Conservation (phyloP, 1,140 invertebrate species). For the Drosophila truncata region DNA sequence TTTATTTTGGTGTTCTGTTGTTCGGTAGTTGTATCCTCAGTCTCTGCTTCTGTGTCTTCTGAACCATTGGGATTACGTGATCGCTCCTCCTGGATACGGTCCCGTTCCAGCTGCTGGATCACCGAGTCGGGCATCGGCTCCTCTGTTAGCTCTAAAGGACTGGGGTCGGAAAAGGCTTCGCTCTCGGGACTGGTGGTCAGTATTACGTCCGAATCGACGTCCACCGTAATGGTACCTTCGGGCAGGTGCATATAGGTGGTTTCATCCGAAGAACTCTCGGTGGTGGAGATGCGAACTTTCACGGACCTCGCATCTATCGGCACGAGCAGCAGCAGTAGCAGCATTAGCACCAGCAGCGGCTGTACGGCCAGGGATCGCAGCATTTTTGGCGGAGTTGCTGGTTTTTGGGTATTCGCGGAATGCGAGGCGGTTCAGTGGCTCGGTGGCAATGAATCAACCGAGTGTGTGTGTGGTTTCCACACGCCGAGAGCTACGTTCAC, state of each 20-base stretch:
- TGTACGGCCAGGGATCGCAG: conserved; percentile 14
- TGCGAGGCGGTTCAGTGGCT: conserved; percentile 50
- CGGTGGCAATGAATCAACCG: conserved; percentile 51
- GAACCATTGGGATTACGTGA: neutral
- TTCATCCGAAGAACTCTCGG: neutral
- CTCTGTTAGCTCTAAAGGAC: conserved; percentile 31
- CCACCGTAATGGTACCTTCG: conserved; percentile 41
- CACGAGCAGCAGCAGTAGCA: conserved; percentile 3
- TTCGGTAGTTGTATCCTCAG: conserved; percentile 11
- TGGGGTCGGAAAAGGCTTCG: conserved; percentile 30
- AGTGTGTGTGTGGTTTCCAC: conserved; percentile 43
- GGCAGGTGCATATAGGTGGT: conserved; percentile 13
- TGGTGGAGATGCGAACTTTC: neutral
- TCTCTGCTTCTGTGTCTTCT: neutral
- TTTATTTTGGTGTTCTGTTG: too few relatives aligned
- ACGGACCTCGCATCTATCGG: conserved; percentile 1
- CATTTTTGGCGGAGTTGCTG: conserved; percentile 22
- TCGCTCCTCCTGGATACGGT: neutral
- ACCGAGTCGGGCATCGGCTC: conserved; percentile 62
- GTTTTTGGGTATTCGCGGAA: conserved; percentile 36
- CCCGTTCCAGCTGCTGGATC: too few relatives aligned
- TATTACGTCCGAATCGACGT: conserved; percentile 44
- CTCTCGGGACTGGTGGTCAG: conserved; percentile 47
- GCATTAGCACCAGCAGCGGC: neutral
- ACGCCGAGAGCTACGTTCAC: conserved; percentile 61